Percentiles rank a stretch among this genome's conserved stretches.
phyloP scores from a whole-genome alignment of 2,797 vertebrate genomes.

The Leucoraja ocellata region DNA sequence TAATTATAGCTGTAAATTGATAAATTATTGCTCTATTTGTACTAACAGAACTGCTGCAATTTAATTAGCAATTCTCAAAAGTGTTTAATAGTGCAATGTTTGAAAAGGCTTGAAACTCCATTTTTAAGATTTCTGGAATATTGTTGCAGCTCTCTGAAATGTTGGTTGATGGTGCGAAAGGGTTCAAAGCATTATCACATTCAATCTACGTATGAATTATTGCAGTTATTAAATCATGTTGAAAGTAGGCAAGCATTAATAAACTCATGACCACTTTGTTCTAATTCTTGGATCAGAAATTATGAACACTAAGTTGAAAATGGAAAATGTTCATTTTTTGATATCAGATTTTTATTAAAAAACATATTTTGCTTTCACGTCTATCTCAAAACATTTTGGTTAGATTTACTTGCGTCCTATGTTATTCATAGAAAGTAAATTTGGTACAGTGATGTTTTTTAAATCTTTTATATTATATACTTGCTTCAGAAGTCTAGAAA shows the following conservation, averaged over 20 bases:
- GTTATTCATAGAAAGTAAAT: neutral
- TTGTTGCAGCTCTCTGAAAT: neutral
- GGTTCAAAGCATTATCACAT: neutral
- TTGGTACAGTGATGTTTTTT: neutral
- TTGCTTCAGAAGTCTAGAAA: neutral
- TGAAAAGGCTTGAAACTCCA: neutral
- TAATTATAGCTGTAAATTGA: neutral
- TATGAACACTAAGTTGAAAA: neutral
- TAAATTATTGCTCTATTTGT: neutral
- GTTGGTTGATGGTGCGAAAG: neutral
- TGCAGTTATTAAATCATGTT: neutral
- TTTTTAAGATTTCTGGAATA: neutral
- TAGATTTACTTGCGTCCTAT: neutral
- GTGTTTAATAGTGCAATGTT: neutral
- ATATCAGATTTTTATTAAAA: neutral
- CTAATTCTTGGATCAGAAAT: neutral
- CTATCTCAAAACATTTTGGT: neutral
- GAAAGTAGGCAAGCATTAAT: neutral
- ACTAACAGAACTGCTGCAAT: neutral
- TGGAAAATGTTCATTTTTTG: neutral
- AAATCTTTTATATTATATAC: neutral
- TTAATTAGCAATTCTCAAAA: neutral
- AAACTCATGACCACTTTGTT: neutral
- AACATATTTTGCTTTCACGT: neutral
- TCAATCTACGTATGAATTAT: neutral